These are phyloP conservation scores for Brachionus angularis DNA, from an alignment of 1,140 invertebrate species.

Conservation along the genomic window DNA sequence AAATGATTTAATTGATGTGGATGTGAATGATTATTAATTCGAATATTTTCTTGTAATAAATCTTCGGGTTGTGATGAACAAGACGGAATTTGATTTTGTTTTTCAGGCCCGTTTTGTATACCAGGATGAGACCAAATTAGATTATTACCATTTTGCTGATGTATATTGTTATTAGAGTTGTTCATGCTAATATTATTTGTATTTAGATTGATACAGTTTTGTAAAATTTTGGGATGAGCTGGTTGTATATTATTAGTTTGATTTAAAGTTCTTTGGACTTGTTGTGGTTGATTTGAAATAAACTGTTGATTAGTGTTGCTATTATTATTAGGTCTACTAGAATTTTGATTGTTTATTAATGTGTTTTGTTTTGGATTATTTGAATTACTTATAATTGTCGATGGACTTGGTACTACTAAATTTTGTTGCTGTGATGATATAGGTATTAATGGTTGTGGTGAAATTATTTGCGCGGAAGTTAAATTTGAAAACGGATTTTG, in stretches of 20 bases:
- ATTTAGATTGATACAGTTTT: constrained; percentile 43
- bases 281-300: no score
- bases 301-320: no score
- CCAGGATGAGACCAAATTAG: constrained; percentile 33
- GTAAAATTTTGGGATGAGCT: constrained; percentile 22
- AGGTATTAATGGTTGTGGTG: not conserved
- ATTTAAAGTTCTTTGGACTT: no score
- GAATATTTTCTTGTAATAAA: constrained; percentile 23
- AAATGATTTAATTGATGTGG: constrained; percentile 16
- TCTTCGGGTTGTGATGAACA: no score
- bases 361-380: no score
- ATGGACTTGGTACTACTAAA: constrained; percentile 22
- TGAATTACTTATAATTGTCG: not conserved
- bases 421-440: constrained; percentile 14
- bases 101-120: no score
- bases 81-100: no score
- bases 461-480: constrained; percentile 41
- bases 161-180: no score
- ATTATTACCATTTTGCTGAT: constrained; percentile 25
- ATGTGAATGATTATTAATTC: constrained; percentile 18
- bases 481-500: constrained; percentile 38
- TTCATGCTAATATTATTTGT: no score
- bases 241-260: constrained; percentile 1
- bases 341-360: no score
- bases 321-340: no score